These are phyloP conservation scores for Lordiphosa clarofinis DNA, from an alignment of 1,140 invertebrate species.

Conservation along the genomic window DNA sequence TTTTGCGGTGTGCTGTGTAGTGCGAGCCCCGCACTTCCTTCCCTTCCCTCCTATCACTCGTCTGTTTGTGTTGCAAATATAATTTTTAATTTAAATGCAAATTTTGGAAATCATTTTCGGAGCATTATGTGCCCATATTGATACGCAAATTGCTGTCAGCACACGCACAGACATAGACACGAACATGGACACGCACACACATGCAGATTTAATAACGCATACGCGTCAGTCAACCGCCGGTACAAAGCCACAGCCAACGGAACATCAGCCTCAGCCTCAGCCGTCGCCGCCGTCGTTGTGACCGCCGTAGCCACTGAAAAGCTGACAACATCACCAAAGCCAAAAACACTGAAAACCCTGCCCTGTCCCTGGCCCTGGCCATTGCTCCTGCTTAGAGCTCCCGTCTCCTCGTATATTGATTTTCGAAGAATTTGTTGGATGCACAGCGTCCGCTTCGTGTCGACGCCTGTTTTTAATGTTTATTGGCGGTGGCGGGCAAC, in stretches of 20 bases:
- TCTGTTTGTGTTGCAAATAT: conserved; percentile 76
- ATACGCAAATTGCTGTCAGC: conserved; percentile 77
- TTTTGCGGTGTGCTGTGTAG: conserved; percentile 35
- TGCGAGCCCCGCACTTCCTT: background rate
- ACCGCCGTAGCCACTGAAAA: conserved; percentile 51
- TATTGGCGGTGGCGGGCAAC: conserved; percentile 51
- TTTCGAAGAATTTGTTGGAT: conserved; percentile 58
- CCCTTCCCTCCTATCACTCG: background rate
- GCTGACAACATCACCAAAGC: conserved; percentile 49
- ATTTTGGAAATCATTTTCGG: conserved; percentile 77
- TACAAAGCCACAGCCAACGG: conserved; percentile 63
- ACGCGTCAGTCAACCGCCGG: conserved; percentile 67
- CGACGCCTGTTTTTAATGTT: conserved; percentile 53
- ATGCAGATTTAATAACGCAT: conserved; percentile 75
- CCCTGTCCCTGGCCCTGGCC: conserved; percentile 1
- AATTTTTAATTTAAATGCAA: conserved; percentile 78
- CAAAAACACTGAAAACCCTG: conserved; percentile 25
- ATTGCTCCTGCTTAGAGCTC: background rate
- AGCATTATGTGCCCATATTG: conserved; percentile 77
- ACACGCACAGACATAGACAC: conserved; percentile 30
- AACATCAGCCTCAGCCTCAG: too few relatives aligned
- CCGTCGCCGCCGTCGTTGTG: conserved; percentile 21
- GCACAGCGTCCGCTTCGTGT: conserved; percentile 14
- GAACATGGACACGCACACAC: conserved; percentile 2
- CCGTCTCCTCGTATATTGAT: conserved; percentile 31